Conservation (phyloP, 2,888 invertebrate species). For the Dysmachus trigonus region DNA sequence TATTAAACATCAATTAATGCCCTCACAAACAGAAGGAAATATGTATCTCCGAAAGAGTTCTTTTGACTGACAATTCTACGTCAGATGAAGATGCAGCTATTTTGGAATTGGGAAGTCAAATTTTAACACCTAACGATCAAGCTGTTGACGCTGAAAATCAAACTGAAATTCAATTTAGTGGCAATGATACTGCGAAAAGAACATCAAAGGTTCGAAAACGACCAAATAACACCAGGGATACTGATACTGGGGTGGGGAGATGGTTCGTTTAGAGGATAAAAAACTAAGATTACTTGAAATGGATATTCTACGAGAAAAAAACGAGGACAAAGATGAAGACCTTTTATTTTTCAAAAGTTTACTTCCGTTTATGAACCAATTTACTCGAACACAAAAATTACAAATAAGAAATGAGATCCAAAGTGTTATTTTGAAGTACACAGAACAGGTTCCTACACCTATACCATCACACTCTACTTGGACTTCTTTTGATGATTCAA, state of each 20-base stretch:
- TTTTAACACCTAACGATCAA: too few relatives aligned
- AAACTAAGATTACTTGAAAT: conserved; percentile 15
- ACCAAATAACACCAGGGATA: neutral
- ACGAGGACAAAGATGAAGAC: conserved; percentile 4
- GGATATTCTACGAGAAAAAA: conserved; percentile 8
- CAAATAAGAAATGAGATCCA: neutral
- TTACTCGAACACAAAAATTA: neutral
- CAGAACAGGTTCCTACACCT: neutral
- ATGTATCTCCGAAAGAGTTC: too few relatives aligned
- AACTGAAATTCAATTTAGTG: conserved; percentile 27
- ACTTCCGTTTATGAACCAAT: neutral
- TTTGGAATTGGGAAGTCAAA: too few relatives aligned
- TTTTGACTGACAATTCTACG: too few relatives aligned
- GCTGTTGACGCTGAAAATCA: neutral
- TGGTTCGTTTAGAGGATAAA: conserved; percentile 16
- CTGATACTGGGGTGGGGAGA: too few relatives aligned
- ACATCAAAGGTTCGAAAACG: conserved; percentile 19
- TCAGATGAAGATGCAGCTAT: too few relatives aligned
- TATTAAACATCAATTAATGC: too few relatives aligned
- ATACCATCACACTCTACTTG: neutral
- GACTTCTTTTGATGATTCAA: neutral
- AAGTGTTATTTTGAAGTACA: neutral
- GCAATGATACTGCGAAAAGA: conserved; percentile 6
- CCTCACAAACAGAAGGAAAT: too few relatives aligned
- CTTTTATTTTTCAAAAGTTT: conserved; percentile 27